Evolutionary conservation across 1,140 invertebrate genomes (phyloP), one percentile per base, ranked within the genome.

Genomic region (Maconellicoccus hirsutus): DNA sequence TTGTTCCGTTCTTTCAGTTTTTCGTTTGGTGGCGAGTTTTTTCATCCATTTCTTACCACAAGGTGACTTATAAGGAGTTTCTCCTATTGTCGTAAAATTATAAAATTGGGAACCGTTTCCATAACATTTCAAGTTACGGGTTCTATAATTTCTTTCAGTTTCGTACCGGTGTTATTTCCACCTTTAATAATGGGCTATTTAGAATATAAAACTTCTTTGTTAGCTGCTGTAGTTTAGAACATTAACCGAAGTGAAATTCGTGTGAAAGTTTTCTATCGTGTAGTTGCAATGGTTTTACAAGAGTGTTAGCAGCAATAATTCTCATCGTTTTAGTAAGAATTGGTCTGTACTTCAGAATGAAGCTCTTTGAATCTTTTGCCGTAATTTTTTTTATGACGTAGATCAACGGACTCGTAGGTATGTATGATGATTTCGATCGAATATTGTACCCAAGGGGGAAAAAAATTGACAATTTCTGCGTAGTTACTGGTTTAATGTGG

Each of bases 191-290:
- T 52, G 42, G 42, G 6, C 42, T 52, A 52, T 52, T 52, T 52
- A 52, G 42, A 52, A 52, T 52, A 52, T 52, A 52, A 52, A 52
- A 52, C 42, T 52, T 52, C 42, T 52, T 52, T 19, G 42, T 52
- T 52, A 19, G 42, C 3, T 3, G 42, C 2, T 52, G 42, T 16
- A 52, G 42, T 19, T 14, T 8, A 52, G n/a, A 52, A 52, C n/a
- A 16, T 52, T 52, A 52, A 52, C 42, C 42, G 42, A 8, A 52
- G 42, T 19, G 42, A 16, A 52, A 52, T 52, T 52, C 42, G 42
- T 52, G 12, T 3, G 42, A 52, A 19, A 52, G n/a, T 2, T 52
- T 52, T 52, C 10, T 16, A 19, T 16, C 10, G 42, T 52, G 42
- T 52, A 8, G 42, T 19, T 52, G 12, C 6, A 52, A 52, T 52